phyloP scores from a whole-genome alignment of 1,140 invertebrate genomes.

The Drosophila lini region DNA sequence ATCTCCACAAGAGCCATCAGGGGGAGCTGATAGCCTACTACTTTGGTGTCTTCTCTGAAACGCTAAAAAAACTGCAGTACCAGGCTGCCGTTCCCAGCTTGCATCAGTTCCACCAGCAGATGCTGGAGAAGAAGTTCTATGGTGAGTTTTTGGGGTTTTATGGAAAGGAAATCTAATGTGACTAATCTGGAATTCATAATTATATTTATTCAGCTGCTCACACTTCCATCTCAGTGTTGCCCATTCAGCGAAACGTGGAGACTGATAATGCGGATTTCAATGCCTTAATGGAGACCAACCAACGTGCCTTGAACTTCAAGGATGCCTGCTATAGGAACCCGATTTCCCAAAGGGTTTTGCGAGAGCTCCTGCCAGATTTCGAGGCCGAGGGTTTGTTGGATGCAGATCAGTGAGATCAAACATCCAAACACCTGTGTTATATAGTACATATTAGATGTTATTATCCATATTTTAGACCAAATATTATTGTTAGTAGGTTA shows the following conservation, averaged over 20 bases:
- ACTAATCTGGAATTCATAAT: neutral
- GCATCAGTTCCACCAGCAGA: slow-evolving; percentile 65
- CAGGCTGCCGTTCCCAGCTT: slow-evolving; percentile 67
- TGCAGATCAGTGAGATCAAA: slow-evolving; percentile 57
- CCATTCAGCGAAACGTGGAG: slow-evolving; percentile 71
- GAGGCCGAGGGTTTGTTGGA: slow-evolving; percentile 74
- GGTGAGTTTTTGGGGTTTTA: slow-evolving; percentile 45
- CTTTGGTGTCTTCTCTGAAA: slow-evolving; percentile 53
- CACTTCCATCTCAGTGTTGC: slow-evolving; percentile 57
- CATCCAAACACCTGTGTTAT: slow-evolving; percentile 4
- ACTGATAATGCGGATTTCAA: slow-evolving; percentile 77
- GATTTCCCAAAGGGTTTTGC: slow-evolving; percentile 42
- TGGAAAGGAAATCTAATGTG: neutral
- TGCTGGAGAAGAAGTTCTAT: slow-evolving; percentile 71
- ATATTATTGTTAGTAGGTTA: slow-evolving; percentile 4
- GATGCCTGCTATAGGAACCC: slow-evolving; percentile 64
- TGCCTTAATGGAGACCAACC: slow-evolving; percentile 68
- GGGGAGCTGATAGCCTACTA: slow-evolving; percentile 75
- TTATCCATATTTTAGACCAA: neutral
- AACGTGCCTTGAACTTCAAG: slow-evolving; percentile 72
- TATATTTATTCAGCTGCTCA: slow-evolving; percentile 57
- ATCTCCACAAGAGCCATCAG: slow-evolving; percentile 61
- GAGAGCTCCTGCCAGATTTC: slow-evolving; percentile 59
- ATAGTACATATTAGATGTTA: neutral
- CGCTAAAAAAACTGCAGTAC: slow-evolving; percentile 61